Base-by-base conservation (phyloP, 2,113 vertebrate genomes). In the Poecilia latipinna region DNA sequence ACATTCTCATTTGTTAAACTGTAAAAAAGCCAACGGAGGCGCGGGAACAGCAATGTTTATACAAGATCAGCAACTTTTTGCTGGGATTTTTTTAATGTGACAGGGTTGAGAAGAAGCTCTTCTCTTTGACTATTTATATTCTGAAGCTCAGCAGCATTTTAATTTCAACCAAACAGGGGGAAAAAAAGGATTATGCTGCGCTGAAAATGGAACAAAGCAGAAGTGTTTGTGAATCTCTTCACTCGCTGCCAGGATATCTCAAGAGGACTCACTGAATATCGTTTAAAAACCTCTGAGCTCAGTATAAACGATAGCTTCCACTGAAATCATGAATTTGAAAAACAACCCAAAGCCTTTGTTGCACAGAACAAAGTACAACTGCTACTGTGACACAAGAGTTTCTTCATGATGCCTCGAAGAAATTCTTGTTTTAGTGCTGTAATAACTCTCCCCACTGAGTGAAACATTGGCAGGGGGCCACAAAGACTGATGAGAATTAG, bases 191-290 rank as follows among this genome's bases (percentile, higher is more conserved):
- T 78, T 70, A 60, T 0, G 1, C 1, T 67, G 44, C 57, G 74
- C 0, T 80, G 57, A 78, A 86, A 83, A 48, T 61, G 51, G 0
- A 72, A 70, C 44, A 65, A 83, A 87, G 72, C 12, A 39, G 26
- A 74, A 61, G 26, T 35, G 35, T 73, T 77, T 72, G 31, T 48
- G 86, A 80, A 85, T 85, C 71, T 33, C n/a, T 76, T 69, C 57
- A 65, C 19, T 66, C 44, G 63, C 37, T 0, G 6, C 48, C 15
- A 8, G 0, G 22, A 67, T 48, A 44, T 69, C 51, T 15, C 0
- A 10, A 4, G 63, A 28, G 61, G 63, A 72, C 11, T 57, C 64
- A 74, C 28, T 70, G 37, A 61, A 32, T 72, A 61, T 78, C 63
- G 68, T 74, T 68, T 48, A 62, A 68, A 79, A 61, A 42, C 29